Evolutionary conservation across 2,797 vertebrate species (phyloP).

Genomic region (Argyrosomus regius): DNA sequence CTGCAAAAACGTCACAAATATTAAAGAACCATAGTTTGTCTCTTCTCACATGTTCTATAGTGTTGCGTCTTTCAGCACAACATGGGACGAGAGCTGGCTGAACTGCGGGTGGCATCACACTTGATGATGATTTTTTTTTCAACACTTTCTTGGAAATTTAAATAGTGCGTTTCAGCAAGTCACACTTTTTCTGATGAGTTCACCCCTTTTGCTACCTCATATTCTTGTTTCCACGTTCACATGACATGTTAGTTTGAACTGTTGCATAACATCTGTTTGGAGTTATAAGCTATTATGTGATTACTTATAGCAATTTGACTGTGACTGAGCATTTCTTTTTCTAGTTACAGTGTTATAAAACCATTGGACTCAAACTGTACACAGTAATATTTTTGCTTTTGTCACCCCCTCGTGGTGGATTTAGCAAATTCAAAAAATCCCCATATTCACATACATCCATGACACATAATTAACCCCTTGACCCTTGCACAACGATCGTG

Average conservation of each 20-base stretch:
- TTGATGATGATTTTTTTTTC: constrained; percentile 36
- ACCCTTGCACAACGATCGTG: not conserved
- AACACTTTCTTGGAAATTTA: constrained; percentile 18
- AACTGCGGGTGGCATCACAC: constrained; percentile 60
- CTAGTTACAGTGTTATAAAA: not conserved
- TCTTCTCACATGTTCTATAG: constrained; percentile 20
- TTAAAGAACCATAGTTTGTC: no score
- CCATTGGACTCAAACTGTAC: not conserved
- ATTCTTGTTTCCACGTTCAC: constrained; percentile 2
- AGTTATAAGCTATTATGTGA: not conserved
- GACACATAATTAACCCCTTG: not conserved
- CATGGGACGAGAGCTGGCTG: constrained; percentile 48
- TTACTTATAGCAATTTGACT: constrained; percentile 1
- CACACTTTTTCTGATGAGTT: constrained; percentile 19
- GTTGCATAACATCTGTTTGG: not conserved
- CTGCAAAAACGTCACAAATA: not conserved
- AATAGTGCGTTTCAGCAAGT: constrained; percentile 33
- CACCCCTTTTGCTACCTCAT: not conserved
- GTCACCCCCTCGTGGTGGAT: constrained; percentile 47
- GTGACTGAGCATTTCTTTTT: not conserved
- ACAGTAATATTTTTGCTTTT: constrained; percentile 28
- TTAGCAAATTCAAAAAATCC: not conserved
- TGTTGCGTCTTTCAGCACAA: constrained; percentile 32
- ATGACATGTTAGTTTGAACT: not conserved
- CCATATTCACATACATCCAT: not conserved